Base-by-base conservation (phyloP, 1,140 invertebrate species). In the Trigoniulus corallinus region DNA sequence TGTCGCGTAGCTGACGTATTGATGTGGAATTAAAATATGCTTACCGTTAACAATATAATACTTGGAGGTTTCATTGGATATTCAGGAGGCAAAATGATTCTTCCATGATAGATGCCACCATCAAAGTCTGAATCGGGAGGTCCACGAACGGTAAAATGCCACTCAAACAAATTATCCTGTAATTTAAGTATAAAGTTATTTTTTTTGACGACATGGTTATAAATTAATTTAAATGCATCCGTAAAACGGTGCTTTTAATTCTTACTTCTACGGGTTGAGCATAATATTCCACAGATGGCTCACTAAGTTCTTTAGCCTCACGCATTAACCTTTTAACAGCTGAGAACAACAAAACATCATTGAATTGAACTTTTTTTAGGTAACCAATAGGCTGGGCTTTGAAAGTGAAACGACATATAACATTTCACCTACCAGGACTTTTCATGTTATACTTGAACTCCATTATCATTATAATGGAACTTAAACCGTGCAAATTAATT, bases 41-140 rank as follows among this genome's bases (percentile, higher is more conserved):
- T 73, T 72, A 88, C 85, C 20, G 92, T 96, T 20, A 96, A 65
- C 50, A 96, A 65, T 58, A 96, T 91, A 56, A 97, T 91, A 64
- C 88, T 88, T 3, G 92, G 93, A 49, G 93, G 93, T 71, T 95
- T 93, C 91, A 96, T 94, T 2, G 93, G 93, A 69, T 97, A 97
- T 59, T 97, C 89, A 24, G 84, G 76, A 23, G 82, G 82, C 48
- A 97, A 70, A 47, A 93, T 69, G 63, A 97, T 95, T 57, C 91
- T 73, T 23, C 85, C 89, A 69, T 94, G 89, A 64, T 93, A 94
- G 53, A 91, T 72, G 29, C 89, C 89, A 52, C 79, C 81, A 57
- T 87, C 83, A 70, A 92, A 95, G 41, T 92, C 88, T 0, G 84
- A 81, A 2, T 81, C 83, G 27, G 75, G 74, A 24, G 88, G 87